Conservation (phyloP, 2,113 vertebrate species). For the Halcyon malimbica region DNA sequence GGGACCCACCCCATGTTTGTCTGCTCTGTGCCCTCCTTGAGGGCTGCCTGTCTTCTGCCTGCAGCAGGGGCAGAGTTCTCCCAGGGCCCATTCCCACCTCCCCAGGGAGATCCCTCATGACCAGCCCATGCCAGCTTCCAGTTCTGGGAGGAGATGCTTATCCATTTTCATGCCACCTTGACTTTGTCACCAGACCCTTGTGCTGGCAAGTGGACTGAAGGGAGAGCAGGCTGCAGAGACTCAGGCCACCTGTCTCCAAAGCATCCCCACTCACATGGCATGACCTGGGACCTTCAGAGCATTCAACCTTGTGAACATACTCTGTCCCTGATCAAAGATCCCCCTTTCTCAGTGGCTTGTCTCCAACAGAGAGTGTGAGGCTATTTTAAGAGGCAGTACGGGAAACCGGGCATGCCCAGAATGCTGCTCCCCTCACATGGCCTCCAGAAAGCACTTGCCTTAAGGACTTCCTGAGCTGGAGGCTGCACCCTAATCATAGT, state of each 20-base stretch:
- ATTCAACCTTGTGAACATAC: not conserved
- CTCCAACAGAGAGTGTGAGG: not conserved
- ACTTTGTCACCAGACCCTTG: not conserved
- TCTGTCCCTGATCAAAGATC: not conserved
- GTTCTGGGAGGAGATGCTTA: not conserved
- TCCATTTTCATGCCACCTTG: not conserved
- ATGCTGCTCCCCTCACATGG: not conserved
- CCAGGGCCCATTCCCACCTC: not conserved
- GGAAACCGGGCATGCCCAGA: not conserved
- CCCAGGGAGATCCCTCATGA: not conserved
- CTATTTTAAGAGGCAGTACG: not conserved
- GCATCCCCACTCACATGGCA: not conserved
- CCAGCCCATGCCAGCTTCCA: not conserved
- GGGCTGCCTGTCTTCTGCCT: not conserved
- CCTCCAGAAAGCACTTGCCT: conserved; percentile 20
- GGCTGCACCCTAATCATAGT: conserved; percentile 1
- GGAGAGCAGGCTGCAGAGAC: not conserved
- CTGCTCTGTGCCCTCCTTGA: not conserved
- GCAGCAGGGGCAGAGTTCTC: not conserved
- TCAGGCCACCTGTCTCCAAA: not conserved
- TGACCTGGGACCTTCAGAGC: not conserved
- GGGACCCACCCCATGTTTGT: not conserved
- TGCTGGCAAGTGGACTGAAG: not conserved
- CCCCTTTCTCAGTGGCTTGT: not conserved
- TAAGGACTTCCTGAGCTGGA: conserved; percentile 35